These are phyloP conservation scores for Macaria notata DNA, from an alignment of 2,888 invertebrate genomes.

Conservation along the genomic window DNA sequence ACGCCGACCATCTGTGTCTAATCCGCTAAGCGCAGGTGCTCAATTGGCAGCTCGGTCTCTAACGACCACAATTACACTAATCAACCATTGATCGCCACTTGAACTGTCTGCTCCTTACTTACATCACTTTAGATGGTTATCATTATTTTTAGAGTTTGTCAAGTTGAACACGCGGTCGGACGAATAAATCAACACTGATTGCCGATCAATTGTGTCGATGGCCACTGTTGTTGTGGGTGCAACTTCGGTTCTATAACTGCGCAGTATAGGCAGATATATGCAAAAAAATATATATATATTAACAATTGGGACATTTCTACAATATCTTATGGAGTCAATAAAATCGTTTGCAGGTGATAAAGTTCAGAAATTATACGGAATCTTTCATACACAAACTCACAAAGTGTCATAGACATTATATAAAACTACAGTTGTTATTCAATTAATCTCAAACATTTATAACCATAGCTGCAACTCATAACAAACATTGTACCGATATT, in stretches of 20 bases:
- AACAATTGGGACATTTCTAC: too few relatives aligned
- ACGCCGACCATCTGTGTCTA: conserved; percentile 5
- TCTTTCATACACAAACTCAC: too few relatives aligned
- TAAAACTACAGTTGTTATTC: too few relatives aligned
- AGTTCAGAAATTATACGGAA: too few relatives aligned
- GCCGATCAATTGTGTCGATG: conserved; percentile 17
- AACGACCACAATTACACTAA: conserved; percentile 49
- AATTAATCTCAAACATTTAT: too few relatives aligned
- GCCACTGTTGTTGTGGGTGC: conserved; percentile 7
- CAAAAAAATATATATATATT: too few relatives aligned
- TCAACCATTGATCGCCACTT: conserved; percentile 53
- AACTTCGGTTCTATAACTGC: background rate
- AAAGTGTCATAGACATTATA: too few relatives aligned
- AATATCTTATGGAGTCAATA: too few relatives aligned
- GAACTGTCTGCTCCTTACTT: conserved; percentile 41
- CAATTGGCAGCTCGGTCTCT: conserved; percentile 30
- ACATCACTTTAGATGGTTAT: conserved; percentile 20
- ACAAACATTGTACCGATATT: too few relatives aligned
- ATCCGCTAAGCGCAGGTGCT: conserved; percentile 31
- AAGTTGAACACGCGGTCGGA: conserved; percentile 13
- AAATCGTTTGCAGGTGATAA: too few relatives aligned
- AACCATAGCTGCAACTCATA: too few relatives aligned
- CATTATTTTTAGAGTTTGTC: conserved; percentile 20
- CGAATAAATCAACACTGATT: conserved; percentile 25
- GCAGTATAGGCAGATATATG: too few relatives aligned